Evolutionary conservation across 2,888 invertebrate genomes (phyloP), one percentile per base, ranked within the genome.

Genomic region (Julus scanicus): DNA sequence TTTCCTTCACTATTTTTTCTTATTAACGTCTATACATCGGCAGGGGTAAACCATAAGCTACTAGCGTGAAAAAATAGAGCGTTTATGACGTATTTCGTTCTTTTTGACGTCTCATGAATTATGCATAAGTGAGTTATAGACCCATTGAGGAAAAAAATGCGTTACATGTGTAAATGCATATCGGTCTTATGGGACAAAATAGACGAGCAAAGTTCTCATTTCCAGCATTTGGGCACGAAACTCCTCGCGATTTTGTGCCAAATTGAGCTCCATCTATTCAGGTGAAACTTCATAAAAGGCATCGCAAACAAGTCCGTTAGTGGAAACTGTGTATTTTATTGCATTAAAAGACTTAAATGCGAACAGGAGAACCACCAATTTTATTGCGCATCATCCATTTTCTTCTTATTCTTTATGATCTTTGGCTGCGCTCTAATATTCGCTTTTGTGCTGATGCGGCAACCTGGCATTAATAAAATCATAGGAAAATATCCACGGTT

Each of bases 61-160:
- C n/a, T 63, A 1, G 63, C 63, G 63, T 71, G 63, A 71, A 71
- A 29, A 44, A 71, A 71, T 71, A 71, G 29, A 17, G 63, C 63
- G 63, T 71, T 71, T 71, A 71, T 71, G 63, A 71, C 63, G 63
- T 71, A 71, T 71, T 71, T 29, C 63, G 63, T 71, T 71, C 63
- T 1, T 71, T 71, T 71, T 71, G 63, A 71, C 63, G 20, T 71
- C 63, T 17, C 20, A 71, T 71, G 63, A 71, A 71, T 71, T 71
- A 71, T 71, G 63, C 63, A 71, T 71, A 71, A 71, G 63, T 71
- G 63, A 71, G 63, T 71, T 71, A 71, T 71, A 71, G 63, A 71
- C 63, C 63, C 6, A 71, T 71, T 71, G 20, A 3, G 29, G 63
- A 71, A 71, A 71, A 71, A 71, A 71, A 71, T 71, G 63, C 63